Conservation (phyloP, 2,888 invertebrate species). For the Drosophila kambysellisi region DNA sequence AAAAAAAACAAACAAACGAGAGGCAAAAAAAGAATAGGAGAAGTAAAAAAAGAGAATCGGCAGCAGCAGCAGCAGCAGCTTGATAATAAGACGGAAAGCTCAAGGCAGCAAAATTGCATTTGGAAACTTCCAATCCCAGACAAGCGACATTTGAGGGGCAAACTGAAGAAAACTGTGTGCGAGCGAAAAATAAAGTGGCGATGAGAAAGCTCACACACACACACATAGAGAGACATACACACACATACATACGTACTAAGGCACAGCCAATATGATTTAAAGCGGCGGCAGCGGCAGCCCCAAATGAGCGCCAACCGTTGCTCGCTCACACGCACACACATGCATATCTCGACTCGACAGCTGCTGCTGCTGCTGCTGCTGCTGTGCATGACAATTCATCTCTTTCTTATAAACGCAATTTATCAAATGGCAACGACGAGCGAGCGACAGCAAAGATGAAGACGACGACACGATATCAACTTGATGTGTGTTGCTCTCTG, state of each 20-base stretch:
- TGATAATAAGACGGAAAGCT: slow-evolving; percentile 73
- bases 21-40: slow-evolving; percentile 25
- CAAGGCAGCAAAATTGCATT: slow-evolving; percentile 80
- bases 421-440: slow-evolving; percentile 84
- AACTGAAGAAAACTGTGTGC: slow-evolving; percentile 54
- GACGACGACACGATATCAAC: slow-evolving; percentile 82
- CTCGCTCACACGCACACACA: slow-evolving; percentile 59
- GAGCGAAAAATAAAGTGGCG: slow-evolving; percentile 68
- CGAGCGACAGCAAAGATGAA: slow-evolving; percentile 82
- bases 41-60: slow-evolving; percentile 39
- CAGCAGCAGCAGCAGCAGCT: slow-evolving; percentile 36
- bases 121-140: slow-evolving; percentile 84
- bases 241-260: slow-evolving; percentile 32
- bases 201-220: slow-evolving; percentile 61
- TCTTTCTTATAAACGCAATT: slow-evolving; percentile 85
- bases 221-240: background rate
- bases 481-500: slow-evolving; percentile 64
- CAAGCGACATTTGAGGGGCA: slow-evolving; percentile 55
- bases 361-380: slow-evolving; percentile 50
- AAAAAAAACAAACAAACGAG: slow-evolving; percentile 20
- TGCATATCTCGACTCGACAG: slow-evolving; percentile 33
- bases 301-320: slow-evolving; percentile 72
- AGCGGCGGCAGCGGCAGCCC: slow-evolving; percentile 64
- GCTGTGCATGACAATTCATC: slow-evolving; percentile 84
- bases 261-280: slow-evolving; percentile 82